Conservation (phyloP, 2,888 invertebrate genomes). For the Diploptera punctata region DNA sequence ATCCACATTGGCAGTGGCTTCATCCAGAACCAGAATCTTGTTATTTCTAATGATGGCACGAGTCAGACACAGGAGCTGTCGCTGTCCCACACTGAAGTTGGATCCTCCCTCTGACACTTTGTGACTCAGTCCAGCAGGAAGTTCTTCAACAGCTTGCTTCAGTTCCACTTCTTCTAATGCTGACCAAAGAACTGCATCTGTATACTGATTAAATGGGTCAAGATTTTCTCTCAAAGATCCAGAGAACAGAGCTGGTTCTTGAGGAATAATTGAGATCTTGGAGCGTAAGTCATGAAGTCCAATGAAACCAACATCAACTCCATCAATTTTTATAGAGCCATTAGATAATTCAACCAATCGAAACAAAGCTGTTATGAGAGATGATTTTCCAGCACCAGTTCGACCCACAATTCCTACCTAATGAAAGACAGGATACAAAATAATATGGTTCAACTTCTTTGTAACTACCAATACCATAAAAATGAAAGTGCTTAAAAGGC, state of each 20-base stretch:
- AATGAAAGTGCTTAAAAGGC: too few relatives aligned
- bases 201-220: slow-evolving; percentile 79
- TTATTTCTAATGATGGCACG: too few relatives aligned
- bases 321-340: slow-evolving; percentile 80
- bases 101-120: too few relatives aligned
- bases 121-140: too few relatives aligned
- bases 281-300: slow-evolving; percentile 78
- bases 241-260: slow-evolving; percentile 90
- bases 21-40: too few relatives aligned
- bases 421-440: background rate
- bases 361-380: slow-evolving; percentile 83
- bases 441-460: background rate
- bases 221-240: slow-evolving; percentile 82
- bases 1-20: too few relatives aligned
- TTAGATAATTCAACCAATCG: slow-evolving; percentile 77
- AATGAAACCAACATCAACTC: slow-evolving; percentile 70
- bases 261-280: slow-evolving; percentile 91
- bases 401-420: slow-evolving; percentile 83
- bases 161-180: slow-evolving; percentile 75
- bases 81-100: too few relatives aligned
- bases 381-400: slow-evolving; percentile 89
- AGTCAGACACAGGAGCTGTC: too few relatives aligned
- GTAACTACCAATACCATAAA: too few relatives aligned
- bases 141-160: too few relatives aligned
- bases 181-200: slow-evolving; percentile 77